These are phyloP conservation scores for Pyrgus malvae DNA, from an alignment of 2,888 invertebrate genomes.

Conservation along the genomic window DNA sequence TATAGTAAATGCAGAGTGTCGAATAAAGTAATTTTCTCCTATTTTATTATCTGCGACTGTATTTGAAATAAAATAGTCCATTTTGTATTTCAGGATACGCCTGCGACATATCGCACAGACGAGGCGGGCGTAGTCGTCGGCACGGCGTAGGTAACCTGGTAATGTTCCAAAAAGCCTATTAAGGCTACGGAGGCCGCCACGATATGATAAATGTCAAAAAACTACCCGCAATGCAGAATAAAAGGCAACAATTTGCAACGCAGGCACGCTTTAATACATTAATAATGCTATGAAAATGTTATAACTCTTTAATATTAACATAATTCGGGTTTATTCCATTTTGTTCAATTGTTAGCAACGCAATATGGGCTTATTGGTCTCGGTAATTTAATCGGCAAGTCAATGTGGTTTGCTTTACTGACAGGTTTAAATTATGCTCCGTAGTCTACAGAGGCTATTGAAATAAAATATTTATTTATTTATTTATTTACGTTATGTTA, in stretches of 20 bases:
- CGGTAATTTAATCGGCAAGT: background rate
- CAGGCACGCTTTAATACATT: constrained; percentile 35
- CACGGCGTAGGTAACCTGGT: constrained; percentile 53
- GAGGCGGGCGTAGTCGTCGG: constrained; percentile 7
- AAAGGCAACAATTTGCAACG: constrained; percentile 42
- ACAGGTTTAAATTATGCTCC: background rate
- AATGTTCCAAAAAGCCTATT: constrained; percentile 76
- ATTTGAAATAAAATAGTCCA: too few relatives aligned
- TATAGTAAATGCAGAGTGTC: too few relatives aligned
- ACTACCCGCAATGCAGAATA: constrained; percentile 71
- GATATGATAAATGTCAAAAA: constrained; percentile 74
- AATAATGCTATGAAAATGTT: constrained; percentile 36
- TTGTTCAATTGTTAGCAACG: constrained; percentile 8
- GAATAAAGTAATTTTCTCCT: too few relatives aligned
- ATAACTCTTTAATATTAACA: constrained; percentile 14
- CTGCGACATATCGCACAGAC: background rate
- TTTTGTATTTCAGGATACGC: background rate
- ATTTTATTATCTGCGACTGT: too few relatives aligned
- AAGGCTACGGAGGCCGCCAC: constrained; percentile 48
- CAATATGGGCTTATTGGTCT: constrained; percentile 2
- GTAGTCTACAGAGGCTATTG: too few relatives aligned
- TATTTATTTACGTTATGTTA: too few relatives aligned
- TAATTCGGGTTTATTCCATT: constrained; percentile 14
- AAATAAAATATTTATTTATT: too few relatives aligned
- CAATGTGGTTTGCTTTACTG: background rate